Evolutionary conservation across 2,888 invertebrate species (phyloP).

Genomic region (Dolichomitus sp.): DNA sequence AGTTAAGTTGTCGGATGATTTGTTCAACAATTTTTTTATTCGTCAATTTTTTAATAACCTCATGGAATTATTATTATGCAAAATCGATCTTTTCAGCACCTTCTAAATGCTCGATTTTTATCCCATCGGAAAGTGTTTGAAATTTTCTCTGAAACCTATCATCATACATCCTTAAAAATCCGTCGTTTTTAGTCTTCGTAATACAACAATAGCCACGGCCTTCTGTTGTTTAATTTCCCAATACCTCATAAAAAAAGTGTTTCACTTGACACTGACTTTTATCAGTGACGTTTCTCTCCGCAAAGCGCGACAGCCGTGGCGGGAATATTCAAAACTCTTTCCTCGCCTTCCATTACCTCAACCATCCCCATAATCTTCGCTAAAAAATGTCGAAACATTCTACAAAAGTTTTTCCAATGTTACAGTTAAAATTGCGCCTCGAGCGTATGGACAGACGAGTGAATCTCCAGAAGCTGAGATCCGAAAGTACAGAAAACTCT

Average conservation of each 20-base stretch:
- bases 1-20: too few species aligned
- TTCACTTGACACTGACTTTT: neutral
- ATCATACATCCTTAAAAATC: too few species aligned
- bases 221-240: neutral
- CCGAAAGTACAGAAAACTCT: conserved; percentile 82
- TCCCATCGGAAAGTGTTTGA: too few species aligned
- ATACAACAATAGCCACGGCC: neutral
- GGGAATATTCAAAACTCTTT: conserved; percentile 19
- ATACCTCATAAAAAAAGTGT: neutral
- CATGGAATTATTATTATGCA: too few species aligned
- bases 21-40: too few species aligned
- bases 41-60: too few species aligned
- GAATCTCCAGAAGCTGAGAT: conserved; percentile 85
- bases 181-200: too few species aligned
- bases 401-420: conserved; percentile 70
- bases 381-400: neutral
- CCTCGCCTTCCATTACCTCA: neutral
- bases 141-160: too few species aligned
- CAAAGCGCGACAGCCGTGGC: conserved; percentile 12
- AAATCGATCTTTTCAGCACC: too few species aligned
- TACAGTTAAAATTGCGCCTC: conserved; percentile 90
- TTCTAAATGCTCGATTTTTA: too few species aligned
- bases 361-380: neutral
- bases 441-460: conserved; percentile 90
- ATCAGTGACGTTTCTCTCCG: conserved; percentile 8